A percentile compares a stretch with the other conserved stretches of the same genome.
Conservation (phyloP, 1,140 invertebrate genomes). For the Rhagoletis pomonella region DNA sequence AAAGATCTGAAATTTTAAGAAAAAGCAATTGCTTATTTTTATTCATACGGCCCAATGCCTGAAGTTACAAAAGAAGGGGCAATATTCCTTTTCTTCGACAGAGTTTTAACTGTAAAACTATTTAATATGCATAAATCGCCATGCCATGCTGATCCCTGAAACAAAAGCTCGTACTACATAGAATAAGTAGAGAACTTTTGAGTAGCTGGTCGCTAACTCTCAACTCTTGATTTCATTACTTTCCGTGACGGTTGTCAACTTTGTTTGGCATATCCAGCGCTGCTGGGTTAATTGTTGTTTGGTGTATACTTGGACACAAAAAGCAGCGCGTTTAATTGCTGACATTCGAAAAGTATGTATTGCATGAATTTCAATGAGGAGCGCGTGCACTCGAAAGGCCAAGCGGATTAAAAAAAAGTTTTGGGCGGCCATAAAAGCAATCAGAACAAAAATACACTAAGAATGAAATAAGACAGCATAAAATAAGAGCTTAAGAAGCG, state of each 20-base stretch:
- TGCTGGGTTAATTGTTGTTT: neutral
- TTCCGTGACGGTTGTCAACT: neutral
- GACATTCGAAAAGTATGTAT: neutral
- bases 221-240: neutral
- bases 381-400: neutral
- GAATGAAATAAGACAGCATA: no score
- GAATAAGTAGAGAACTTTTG: no score
- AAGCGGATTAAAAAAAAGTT: neutral
- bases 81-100: no score
- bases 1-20: no score
- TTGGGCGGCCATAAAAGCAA: no score
- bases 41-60: no score
- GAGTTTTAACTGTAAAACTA: neutral
- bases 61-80: no score
- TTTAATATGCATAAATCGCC: constrained; percentile 8
- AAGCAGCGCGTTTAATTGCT: constrained; percentile 19
- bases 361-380: constrained; percentile 20
- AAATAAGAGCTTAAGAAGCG: no score
- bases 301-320: neutral
- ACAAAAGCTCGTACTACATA: neutral
- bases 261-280: neutral
- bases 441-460: no score
- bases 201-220: no score
- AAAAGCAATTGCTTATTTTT: no score
- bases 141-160: neutral